Percentiles rank a stretch among this genome's conserved stretches.
These are phyloP conservation scores for Clarias laeviceps DNA, from an alignment of 2,797 vertebrate genomes.

Conservation along the genomic window DNA sequence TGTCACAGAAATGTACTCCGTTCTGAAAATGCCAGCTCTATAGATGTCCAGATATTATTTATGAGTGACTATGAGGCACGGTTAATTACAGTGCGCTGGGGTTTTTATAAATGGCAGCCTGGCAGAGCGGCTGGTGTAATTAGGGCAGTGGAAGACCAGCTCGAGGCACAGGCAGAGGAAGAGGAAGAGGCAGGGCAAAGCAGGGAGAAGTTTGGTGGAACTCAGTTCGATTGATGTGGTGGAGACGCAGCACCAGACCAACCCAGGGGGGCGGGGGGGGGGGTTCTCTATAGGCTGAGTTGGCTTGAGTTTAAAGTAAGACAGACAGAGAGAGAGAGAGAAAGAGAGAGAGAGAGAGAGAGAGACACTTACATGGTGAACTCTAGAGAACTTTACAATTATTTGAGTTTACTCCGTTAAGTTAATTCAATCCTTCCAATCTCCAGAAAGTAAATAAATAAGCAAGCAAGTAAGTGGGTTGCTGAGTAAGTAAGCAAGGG, in stretches of 20 bases:
- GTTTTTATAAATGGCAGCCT: slow-evolving; percentile 82
- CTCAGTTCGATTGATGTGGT: slow-evolving; percentile 59
- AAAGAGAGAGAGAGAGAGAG: neutral
- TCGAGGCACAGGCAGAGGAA: slow-evolving; percentile 47
- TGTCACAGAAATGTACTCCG: slow-evolving; percentile 42
- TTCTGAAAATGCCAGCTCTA: slow-evolving; percentile 38
- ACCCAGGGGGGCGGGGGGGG: too few species aligned
- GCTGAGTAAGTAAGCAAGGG: neutral
- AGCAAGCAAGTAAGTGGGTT: too few species aligned
- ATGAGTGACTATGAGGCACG: slow-evolving; percentile 78
- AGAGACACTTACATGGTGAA: neutral
- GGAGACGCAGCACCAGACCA: slow-evolving; percentile 33
- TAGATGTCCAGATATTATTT: slow-evolving; percentile 75
- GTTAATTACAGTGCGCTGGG: slow-evolving; percentile 81
- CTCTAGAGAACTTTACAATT: too few species aligned
- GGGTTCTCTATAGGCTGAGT: slow-evolving; percentile 15
- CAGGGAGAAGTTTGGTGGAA: slow-evolving; percentile 43
- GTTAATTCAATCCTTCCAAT: too few species aligned
- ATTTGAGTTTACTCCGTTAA: too few species aligned
- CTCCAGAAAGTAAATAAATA: too few species aligned
- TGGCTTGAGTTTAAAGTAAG: neutral
- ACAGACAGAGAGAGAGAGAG: neutral
- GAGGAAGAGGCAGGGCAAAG: slow-evolving; percentile 24
- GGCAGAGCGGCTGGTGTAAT: slow-evolving; percentile 77
- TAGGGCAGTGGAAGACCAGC: slow-evolving; percentile 66